Base-by-base conservation (phyloP, 2,797 vertebrate genomes). In the Margarornis squamiger region DNA sequence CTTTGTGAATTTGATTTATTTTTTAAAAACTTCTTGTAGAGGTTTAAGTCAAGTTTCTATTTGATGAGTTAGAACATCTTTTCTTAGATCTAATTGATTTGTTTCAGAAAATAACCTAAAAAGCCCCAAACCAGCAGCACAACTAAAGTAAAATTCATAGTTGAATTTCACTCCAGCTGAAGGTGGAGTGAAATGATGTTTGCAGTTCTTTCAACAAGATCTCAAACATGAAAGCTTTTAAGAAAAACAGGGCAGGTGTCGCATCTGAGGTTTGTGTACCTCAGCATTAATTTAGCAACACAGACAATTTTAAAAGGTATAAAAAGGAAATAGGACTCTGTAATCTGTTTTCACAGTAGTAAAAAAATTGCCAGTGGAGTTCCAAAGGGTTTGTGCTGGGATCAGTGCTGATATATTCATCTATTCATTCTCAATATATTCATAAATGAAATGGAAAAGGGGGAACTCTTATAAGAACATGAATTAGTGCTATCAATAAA, bases 401-500 rank as follows among this genome's bases (percentile, higher is more conserved):
- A 76, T 95, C 67, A 58, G 4, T 52, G 57, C 59, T 66, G 63
- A 67, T 75, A 26, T 89, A 95, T 93, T 87, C 46, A 91, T 94
- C 38, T 82, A 30, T 75, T 91, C 61, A 74, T 90, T 89, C 84
- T 93, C 32, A 48, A 62, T 74, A 71, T 91, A 91, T 63, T 87
- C 61, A 89, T 87, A 93, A 92, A 91, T 90, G 55, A 93, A 78
- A 61, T 88, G 52, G 87, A 77, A 94, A 89, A 71, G 30, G 39
- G 10, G 1, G 7, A 92, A 76, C 58, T 85, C 55, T 88, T 95
- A 46, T 87, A 87, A 87, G 57, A 23, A 16, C 48, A 39, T 63
- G 63, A 88, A 74, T 87, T 96, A 93, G 59, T 45, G 45, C 72
- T 49, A 86, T 89, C 81, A 92, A 57, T 54, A 95, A 88, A 85